These are phyloP conservation scores for Melipona beecheii DNA, from an alignment of 2,888 invertebrate species.

Conservation along the genomic window DNA sequence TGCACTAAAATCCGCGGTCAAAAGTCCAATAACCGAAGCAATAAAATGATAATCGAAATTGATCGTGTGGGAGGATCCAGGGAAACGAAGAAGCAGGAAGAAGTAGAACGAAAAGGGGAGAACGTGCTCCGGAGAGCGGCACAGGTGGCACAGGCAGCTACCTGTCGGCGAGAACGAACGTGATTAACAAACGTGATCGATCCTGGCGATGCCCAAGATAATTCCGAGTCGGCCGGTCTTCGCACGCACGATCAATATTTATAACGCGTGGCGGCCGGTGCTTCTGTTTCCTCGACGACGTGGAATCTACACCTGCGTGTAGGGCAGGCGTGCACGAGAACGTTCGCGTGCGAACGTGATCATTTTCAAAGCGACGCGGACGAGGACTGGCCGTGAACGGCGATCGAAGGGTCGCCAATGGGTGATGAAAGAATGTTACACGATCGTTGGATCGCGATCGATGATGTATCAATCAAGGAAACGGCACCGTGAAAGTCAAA, in stretches of 20 bases:
- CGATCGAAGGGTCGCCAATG: background rate
- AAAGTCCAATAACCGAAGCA: too few species aligned
- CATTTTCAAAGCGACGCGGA: slow-evolving; percentile 18
- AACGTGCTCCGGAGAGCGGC: slow-evolving; percentile 22
- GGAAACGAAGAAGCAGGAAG: background rate
- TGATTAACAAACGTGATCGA: slow-evolving; percentile 68
- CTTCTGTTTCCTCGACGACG: slow-evolving; percentile 51
- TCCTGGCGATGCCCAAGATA: slow-evolving; percentile 62
- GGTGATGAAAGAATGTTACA: background rate
- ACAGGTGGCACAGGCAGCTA: slow-evolving; percentile 52
- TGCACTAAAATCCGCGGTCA: too few species aligned
- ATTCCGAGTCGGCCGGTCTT: slow-evolving; percentile 49
- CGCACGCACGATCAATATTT: slow-evolving; percentile 65
- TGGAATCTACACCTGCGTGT: slow-evolving; percentile 30
- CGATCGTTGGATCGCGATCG: background rate
- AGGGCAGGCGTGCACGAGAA: slow-evolving; percentile 16
- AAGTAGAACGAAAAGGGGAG: background rate
- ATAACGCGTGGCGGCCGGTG: slow-evolving; percentile 55
- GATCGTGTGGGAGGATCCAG: background rate
- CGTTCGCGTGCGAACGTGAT: slow-evolving; percentile 34
- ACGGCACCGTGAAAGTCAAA: too few species aligned
- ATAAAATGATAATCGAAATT: background rate
- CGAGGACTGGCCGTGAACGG: background rate
- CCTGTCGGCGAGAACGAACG: slow-evolving; percentile 58
- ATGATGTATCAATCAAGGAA: background rate